Conservation (phyloP, 2,888 invertebrate genomes). For the Yponomeuta cagnagella region DNA sequence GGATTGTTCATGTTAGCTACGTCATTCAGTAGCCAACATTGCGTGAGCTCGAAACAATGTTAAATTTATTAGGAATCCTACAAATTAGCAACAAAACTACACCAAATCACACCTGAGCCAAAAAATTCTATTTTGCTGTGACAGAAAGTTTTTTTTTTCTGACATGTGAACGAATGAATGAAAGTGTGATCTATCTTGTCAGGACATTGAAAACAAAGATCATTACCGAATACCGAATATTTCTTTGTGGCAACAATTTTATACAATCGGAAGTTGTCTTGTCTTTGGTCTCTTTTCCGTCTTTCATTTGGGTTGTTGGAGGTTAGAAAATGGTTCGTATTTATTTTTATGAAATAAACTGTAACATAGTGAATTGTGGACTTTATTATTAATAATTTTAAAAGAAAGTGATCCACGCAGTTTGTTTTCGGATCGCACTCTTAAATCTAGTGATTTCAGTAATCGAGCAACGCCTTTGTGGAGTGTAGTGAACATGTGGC, state of each 20-base stretch:
- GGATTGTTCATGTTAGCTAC: constrained; percentile 39
- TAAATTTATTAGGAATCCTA: constrained; percentile 43
- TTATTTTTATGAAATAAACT: constrained; percentile 34
- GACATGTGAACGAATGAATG: constrained; percentile 26
- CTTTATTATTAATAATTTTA: constrained; percentile 12
- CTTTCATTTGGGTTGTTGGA: constrained; percentile 64
- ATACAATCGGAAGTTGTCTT: constrained; percentile 25
- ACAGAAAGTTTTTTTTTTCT: constrained; percentile 39
- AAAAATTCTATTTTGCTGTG: constrained; percentile 35
- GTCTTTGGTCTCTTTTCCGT: constrained; percentile 63
- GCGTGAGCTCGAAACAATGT: constrained; percentile 42
- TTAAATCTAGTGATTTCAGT: not conserved
- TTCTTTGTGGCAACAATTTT: constrained; percentile 17
- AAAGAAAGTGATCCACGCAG: constrained; percentile 22
- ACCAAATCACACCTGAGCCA: constrained; percentile 1
- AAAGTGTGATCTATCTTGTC: constrained; percentile 16
- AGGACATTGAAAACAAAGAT: constrained; percentile 18
- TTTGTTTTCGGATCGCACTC: not conserved
- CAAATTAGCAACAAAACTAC: constrained; percentile 61
- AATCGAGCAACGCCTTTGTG: constrained; percentile 28
- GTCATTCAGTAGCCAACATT: constrained; percentile 33
- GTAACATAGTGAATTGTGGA: constrained; percentile 25
- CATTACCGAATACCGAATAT: not conserved
- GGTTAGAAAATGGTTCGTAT: constrained; percentile 74
- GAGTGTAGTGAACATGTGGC: constrained; percentile 55